Evolutionary conservation across 2,888 invertebrate species (phyloP).

Genomic region (Drosophila engyochracea): DNA sequence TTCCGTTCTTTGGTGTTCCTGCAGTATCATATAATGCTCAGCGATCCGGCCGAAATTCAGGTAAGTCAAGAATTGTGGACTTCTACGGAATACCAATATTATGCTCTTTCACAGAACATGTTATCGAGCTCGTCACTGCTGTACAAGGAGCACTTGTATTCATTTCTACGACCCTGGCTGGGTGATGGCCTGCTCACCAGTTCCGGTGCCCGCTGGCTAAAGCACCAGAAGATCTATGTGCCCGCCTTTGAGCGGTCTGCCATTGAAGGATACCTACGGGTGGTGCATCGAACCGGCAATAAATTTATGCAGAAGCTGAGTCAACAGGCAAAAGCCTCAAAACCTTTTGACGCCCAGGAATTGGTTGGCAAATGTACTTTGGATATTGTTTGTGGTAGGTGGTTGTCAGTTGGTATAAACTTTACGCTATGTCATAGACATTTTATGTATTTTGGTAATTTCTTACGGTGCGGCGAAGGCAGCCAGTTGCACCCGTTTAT

Average conservation of each 20-base stretch:
- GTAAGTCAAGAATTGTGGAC: slow-evolving; percentile 51
- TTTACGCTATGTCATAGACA: slow-evolving; percentile 65
- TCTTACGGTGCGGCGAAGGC: slow-evolving; percentile 24
- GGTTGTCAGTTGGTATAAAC: slow-evolving; percentile 31
- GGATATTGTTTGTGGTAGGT: slow-evolving; percentile 84
- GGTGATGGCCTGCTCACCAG: slow-evolving; percentile 86
- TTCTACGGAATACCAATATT: background rate
- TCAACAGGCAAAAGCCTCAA: slow-evolving; percentile 38
- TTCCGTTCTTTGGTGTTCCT: slow-evolving; percentile 74
- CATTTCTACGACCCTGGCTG: slow-evolving; percentile 85
- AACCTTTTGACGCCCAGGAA: slow-evolving; percentile 86
- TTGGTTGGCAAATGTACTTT: slow-evolving; percentile 86
- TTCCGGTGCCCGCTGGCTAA: slow-evolving; percentile 85
- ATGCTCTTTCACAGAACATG: slow-evolving; percentile 64
- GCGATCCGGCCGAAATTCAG: slow-evolving; percentile 82
- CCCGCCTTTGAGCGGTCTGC: slow-evolving; percentile 85
- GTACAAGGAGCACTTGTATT: slow-evolving; percentile 85
- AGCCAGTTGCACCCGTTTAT: slow-evolving; percentile 48
- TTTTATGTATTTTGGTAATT: slow-evolving; percentile 29
- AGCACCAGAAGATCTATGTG: slow-evolving; percentile 86
- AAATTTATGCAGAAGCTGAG: slow-evolving; percentile 84
- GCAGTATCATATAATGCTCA: slow-evolving; percentile 77
- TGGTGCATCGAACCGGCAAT: slow-evolving; percentile 85
- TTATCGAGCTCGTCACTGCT: slow-evolving; percentile 85
- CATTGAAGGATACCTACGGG: slow-evolving; percentile 79